Evolutionary conservation across 2,113 vertebrate species (phyloP).

Genomic region (Ploceus nigricollis): DNA sequence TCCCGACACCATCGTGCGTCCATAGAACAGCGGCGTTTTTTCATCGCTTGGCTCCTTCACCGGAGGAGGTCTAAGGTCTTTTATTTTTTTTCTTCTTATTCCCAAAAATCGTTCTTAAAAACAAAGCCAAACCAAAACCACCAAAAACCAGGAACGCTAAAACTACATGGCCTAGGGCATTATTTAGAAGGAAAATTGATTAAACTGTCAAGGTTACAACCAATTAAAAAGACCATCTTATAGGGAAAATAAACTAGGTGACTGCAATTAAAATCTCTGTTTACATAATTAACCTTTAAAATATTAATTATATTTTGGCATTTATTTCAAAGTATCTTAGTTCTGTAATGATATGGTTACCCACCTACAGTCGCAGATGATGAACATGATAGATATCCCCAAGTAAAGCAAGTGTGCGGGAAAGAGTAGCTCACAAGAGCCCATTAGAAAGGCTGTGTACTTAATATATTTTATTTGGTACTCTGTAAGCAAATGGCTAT

Average conservation of each 20-base stretch:
- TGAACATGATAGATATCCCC: background rate
- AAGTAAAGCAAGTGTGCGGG: background rate
- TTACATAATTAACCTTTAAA: background rate
- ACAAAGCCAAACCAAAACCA: background rate
- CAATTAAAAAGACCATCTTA: background rate
- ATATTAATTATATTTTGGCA: background rate
- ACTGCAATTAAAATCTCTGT: background rate
- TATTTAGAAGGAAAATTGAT: background rate
- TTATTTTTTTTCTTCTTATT: background rate
- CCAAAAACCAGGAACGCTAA: background rate
- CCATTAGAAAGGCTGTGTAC: background rate
- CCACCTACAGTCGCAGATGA: background rate
- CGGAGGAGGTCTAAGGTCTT: background rate
- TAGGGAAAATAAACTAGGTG: background rate
- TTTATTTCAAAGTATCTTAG: background rate
- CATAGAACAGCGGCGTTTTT: background rate
- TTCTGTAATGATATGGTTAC: background rate
- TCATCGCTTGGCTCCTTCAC: background rate
- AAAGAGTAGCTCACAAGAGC: background rate
- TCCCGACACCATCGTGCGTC: background rate
- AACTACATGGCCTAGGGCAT: background rate
- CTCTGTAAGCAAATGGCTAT: accelerated
- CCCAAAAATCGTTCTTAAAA: background rate
- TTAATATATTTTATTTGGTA: background rate
- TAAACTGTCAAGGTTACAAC: background rate